Evolutionary conservation across 2,888 invertebrate genomes (phyloP).

Genomic region (Lasioglossum pauxillum): DNA sequence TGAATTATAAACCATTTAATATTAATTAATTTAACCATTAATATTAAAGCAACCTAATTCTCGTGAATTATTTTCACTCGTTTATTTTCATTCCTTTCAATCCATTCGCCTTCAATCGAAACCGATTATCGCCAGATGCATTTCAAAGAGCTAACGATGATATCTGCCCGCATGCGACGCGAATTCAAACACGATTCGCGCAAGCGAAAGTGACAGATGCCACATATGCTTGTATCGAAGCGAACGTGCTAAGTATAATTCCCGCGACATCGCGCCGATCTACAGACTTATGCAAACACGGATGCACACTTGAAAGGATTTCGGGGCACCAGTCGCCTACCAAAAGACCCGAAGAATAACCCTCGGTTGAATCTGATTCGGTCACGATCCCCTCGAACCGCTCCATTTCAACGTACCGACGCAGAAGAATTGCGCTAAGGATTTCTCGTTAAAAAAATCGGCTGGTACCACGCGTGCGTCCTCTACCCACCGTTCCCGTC

Average conservation of each 20-base stretch:
- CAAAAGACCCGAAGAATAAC: not conserved
- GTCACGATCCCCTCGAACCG: not conserved
- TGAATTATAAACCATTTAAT: too few relatives aligned
- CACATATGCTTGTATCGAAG: not conserved
- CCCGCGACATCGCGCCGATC: not conserved
- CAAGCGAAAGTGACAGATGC: not conserved
- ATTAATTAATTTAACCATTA: too few relatives aligned
- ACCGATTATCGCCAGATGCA: not conserved
- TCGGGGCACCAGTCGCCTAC: not conserved
- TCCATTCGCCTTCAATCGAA: not conserved
- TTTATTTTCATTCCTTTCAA: not conserved
- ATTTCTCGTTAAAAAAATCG: constrained; percentile 35
- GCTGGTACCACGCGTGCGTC: constrained; percentile 34
- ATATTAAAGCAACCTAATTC: too few relatives aligned
- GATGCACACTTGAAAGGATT: not conserved
- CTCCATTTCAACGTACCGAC: not conserved
- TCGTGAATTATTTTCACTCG: not conserved
- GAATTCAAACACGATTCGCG: not conserved
- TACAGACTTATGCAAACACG: not conserved
- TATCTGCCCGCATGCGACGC: not conserved
- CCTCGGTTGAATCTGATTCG: not conserved
- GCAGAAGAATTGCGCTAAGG: constrained; percentile 10
- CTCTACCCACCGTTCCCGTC: constrained; percentile 28
- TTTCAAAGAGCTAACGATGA: not conserved
- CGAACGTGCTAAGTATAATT: not conserved